Evolutionary conservation across 2,113 vertebrate genomes (phyloP).

Genomic region (Megaceryle torquata): DNA sequence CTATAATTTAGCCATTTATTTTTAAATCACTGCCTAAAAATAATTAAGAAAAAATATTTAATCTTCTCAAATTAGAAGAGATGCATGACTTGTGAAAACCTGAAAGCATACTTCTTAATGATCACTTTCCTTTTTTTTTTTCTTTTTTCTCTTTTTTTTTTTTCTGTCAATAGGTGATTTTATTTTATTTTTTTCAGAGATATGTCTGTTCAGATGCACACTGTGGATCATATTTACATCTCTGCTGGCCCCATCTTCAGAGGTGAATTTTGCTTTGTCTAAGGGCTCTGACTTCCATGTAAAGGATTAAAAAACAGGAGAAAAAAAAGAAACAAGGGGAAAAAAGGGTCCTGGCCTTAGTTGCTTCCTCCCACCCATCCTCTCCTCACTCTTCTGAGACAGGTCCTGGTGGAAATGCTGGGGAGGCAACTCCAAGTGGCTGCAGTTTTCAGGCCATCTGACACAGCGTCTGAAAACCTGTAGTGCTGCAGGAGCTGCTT

Average conservation of each 20-base stretch:
- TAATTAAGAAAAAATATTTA: not conserved
- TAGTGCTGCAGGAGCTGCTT: not conserved
- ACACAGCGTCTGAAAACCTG: not conserved
- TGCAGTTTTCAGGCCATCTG: not conserved
- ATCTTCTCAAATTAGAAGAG: conserved; percentile 50
- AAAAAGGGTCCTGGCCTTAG: not conserved
- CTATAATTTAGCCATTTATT: conserved; percentile 63
- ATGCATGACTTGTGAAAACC: conserved; percentile 50
- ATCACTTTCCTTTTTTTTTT: conserved; percentile 18
- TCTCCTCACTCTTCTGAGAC: not conserved
- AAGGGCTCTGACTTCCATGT: conserved; percentile 29
- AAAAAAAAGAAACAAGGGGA: not conserved
- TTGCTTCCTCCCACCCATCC: not conserved
- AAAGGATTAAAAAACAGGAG: conserved; percentile 6
- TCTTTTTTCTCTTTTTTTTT: not conserved
- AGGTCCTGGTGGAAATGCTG: not conserved
- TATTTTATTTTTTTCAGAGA: not conserved
- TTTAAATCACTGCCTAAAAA: conserved; percentile 61
- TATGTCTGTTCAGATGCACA: conserved; percentile 32
- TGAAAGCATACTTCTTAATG: conserved; percentile 56
- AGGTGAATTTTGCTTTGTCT: conserved; percentile 26
- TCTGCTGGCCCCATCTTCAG: not conserved
- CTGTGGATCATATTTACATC: conserved; percentile 5
- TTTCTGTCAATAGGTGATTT: conserved; percentile 22
- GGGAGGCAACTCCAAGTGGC: not conserved